Conservation (phyloP, 1,140 invertebrate species). For the Conopomorpha cramerella region DNA sequence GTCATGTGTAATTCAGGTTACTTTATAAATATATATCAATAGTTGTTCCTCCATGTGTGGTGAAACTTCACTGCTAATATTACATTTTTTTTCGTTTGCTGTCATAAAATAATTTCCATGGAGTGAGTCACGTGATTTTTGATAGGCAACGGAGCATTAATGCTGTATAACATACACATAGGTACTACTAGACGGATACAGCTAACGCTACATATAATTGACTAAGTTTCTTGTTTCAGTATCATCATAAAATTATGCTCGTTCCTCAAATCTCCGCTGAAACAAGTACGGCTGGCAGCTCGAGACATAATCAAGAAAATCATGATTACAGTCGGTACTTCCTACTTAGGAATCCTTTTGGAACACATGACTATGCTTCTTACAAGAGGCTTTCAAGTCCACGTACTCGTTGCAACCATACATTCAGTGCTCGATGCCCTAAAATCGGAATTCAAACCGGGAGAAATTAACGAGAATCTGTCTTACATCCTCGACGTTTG, state of each 20-base stretch:
- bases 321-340: constrained; percentile 81
- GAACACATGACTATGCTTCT: constrained; percentile 81
- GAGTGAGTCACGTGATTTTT: no score
- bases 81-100: constrained; percentile 11
- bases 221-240: constrained; percentile 66
- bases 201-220: no score
- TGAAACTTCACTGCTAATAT: no score
- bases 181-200: no score
- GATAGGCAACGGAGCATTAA: no score
- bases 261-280: constrained; percentile 87
- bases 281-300: constrained; percentile 82
- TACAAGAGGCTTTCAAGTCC: constrained; percentile 90
- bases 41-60: no score
- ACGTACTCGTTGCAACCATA: constrained; percentile 89
- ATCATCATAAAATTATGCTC: constrained; percentile 88
- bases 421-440: constrained; percentile 80
- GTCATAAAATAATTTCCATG: no score
- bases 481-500: constrained; percentile 83
- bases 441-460: constrained; percentile 66
- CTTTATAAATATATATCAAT: no score
- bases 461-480: constrained; percentile 80
- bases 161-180: no score
- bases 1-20: no score
- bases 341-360: constrained; percentile 78
- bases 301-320: constrained; percentile 90